A percentile compares a stretch with the other conserved stretches of the same genome.
These are phyloP conservation scores for Empidonax traillii DNA, from an alignment of 2,113 vertebrate genomes.

Conservation along the genomic window DNA sequence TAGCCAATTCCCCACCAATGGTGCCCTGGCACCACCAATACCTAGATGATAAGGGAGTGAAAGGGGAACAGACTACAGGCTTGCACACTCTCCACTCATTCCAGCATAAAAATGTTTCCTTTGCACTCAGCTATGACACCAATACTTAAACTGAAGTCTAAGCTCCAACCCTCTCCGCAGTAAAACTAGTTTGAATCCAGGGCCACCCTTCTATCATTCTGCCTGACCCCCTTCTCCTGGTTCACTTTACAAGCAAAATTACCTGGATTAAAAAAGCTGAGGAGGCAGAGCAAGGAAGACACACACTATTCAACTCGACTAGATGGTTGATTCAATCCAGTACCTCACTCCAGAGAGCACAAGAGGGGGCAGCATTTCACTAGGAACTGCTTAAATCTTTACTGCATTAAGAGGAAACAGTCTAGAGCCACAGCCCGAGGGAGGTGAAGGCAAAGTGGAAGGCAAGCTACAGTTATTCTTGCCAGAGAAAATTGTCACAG, in stretches of 20 bases:
- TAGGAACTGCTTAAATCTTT: background rate
- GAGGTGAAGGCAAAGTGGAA: background rate
- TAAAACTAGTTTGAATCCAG: background rate
- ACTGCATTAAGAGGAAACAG: fast-evolving
- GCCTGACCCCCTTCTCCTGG: background rate
- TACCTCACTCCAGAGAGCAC: background rate
- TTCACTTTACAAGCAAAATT: background rate
- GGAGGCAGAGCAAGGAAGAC: background rate
- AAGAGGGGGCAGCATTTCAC: constrained; percentile 52
- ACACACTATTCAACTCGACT: background rate
- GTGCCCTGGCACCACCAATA: background rate
- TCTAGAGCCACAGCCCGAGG: background rate
- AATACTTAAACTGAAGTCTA: background rate
- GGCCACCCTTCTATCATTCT: background rate
- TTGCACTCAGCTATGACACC: background rate
- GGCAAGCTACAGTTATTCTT: background rate
- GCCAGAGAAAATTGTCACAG: background rate
- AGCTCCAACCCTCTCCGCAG: background rate
- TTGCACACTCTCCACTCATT: background rate
- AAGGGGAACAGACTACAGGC: background rate
- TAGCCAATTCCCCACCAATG: background rate
- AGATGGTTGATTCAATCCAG: background rate
- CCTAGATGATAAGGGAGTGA: background rate
- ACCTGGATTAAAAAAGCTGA: background rate
- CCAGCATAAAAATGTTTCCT: background rate